Evolutionary conservation across 2,113 vertebrate species (phyloP).

Genomic region (Bos javanicus): DNA sequence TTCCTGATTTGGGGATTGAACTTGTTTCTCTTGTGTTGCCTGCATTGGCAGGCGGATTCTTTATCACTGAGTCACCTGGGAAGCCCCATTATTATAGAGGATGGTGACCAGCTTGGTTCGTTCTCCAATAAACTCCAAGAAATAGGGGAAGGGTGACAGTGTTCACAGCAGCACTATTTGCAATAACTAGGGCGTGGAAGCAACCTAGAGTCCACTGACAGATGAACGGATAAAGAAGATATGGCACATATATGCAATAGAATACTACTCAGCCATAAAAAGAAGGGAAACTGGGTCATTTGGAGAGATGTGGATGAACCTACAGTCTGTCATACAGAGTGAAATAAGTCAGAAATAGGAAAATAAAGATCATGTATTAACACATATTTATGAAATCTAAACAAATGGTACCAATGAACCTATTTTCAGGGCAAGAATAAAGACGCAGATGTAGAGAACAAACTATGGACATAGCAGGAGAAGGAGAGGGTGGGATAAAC

Average conservation of each 20-base stretch:
- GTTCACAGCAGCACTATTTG: not conserved
- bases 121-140: not conserved
- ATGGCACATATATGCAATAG: not conserved
- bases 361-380: not conserved
- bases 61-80: not conserved
- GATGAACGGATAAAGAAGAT: not conserved
- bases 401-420: not conserved
- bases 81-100: not conserved
- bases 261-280: not conserved
- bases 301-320: not conserved
- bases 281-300: not conserved
- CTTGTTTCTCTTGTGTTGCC: not conserved
- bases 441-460: not conserved
- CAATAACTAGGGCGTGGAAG: not conserved
- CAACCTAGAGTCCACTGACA: not conserved
- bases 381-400: not conserved
- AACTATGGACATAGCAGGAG: not conserved
- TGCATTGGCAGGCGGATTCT: not conserved
- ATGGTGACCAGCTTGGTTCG: not conserved
- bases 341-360: not conserved
- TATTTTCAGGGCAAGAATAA: not conserved
- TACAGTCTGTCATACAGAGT: not conserved
- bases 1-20: not conserved
- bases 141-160: not conserved
- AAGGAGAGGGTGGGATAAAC: not conserved